Base-by-base conservation (phyloP, 2,888 invertebrate genomes). In the Pammene fasciana region DNA sequence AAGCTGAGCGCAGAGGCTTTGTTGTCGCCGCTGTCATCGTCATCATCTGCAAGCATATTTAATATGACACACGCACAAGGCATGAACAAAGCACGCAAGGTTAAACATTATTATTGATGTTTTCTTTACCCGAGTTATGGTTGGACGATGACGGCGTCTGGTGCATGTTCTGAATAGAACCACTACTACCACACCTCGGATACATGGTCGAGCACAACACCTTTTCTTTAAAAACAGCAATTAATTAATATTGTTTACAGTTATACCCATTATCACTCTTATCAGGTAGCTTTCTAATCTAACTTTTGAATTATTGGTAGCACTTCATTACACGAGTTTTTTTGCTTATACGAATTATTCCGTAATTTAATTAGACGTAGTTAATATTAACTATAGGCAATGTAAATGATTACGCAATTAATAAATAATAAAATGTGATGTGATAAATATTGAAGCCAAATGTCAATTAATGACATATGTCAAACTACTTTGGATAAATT, bases 101-200 rank as follows among this genome's bases (percentile, higher is more conserved):
- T 64, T 41, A 43, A 59, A n/a, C 55, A 46, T 45, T 18, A 56
- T 16, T 26, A n/a, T 48, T 56, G 34, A 52, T 13, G 57, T 57
- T 60, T 60, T 64, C 56, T 45, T 82, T 86, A 95, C 96, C 96
- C 82, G 96, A 95, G 83, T 96, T 96, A 79, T 96, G 96, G 74
- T 96, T 96, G 1, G 96, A 96, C 18, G 96, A 96, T 43, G 95
- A 96, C 55, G 96, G 95, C 10, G 96, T 96, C 81, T 96, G 95
- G 70, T 96, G 95, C 36, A 96, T 91, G 75, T 92, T 96, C 80
- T 96, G 95, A 66, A 96, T 94, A 60, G 96, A 96, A 64, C 96
- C 96, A 74, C 95, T 95, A 82, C 96, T 96, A 78, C 95, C 96
- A 84, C 95, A 95, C 57, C 96, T 93, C 38, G 96, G 94, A 84